Base-by-base conservation (phyloP, 2,113 vertebrate species). In the Rhinogobius similis region DNA sequence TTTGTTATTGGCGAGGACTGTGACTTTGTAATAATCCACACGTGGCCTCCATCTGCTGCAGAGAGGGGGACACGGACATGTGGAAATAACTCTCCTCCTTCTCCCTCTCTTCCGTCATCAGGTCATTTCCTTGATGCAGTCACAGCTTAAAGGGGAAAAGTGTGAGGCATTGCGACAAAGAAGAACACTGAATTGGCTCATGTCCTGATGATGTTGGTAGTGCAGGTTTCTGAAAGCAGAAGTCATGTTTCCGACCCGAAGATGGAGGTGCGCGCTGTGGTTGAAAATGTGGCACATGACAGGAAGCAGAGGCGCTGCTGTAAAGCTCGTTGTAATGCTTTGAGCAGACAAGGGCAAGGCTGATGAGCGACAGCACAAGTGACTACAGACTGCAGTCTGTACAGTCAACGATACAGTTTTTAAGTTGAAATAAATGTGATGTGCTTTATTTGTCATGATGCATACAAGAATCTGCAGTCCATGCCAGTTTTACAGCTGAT, bases 301-400 rank as follows among this genome's bases (percentile, higher is more conserved):
- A 89, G 88, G 90, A 91, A 91, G 79, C 70, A 12, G 76, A 68
- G 79, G 78, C 39, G 71, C 76, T 63, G 78, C 50, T 66, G 67
- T 50, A 27, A 67, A 59, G 68, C 46, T 20, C 3, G 48, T 44
- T 48, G 65, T 79, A 78, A 84, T 82, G 78, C 56, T 29, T 86
- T 82, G 62, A 59, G 4, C 78, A 85, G 88, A 76, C 75, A n/a
- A 59, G 27, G 18, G 10, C 29, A 20, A 29, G 43, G 32, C 10
- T 5, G 24, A 68, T 20, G 29, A 61, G 9, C 8, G 27, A 36
- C 56, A n/a, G 5, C 27, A n/a, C 9, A 29, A 56, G 26, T 56
- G 24, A 16, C 21, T 55, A 4, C 4, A 26, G n/a, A n/a, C n/a
- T n/a, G n/a, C n/a, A n/a, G n/a, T n/a, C n/a, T n/a, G n/a, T n/a